phyloP scores from a whole-genome alignment of 2,113 vertebrate genomes.

The Sturnira hondurensis region DNA sequence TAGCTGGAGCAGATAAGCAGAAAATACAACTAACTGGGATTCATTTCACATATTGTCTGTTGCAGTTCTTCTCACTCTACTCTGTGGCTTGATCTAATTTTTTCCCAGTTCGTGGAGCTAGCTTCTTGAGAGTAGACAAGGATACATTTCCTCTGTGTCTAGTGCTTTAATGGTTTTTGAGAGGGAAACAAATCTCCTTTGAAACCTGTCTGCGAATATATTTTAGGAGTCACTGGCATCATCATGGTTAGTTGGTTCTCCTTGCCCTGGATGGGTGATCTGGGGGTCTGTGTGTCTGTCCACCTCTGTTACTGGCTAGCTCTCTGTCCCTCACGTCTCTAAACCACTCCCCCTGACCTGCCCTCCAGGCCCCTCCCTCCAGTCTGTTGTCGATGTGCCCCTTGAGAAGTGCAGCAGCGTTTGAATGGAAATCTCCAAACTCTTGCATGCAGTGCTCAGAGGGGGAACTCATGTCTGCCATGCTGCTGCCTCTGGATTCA shows the following conservation, averaged over 20 bases:
- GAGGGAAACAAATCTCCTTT: conserved; percentile 7
- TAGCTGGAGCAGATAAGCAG: conserved; percentile 69
- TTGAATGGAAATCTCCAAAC: neutral
- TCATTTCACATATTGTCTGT: conserved; percentile 73
- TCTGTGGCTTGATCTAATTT: conserved; percentile 77
- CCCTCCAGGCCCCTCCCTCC: neutral
- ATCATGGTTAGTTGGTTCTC: neutral
- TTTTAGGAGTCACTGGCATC: neutral
- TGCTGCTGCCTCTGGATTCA: neutral
- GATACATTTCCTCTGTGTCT: conserved; percentile 46
- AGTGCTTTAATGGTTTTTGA: neutral
- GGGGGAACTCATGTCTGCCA: neutral
- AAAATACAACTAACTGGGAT: conserved; percentile 65
- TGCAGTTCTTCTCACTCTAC: conserved; percentile 73
- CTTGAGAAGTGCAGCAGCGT: neutral
- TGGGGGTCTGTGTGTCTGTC: neutral
- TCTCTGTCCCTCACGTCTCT: neutral
- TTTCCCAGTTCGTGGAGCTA: conserved; percentile 72
- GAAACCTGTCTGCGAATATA: neutral
- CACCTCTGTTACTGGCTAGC: neutral
- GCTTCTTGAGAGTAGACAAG: conserved; percentile 68
- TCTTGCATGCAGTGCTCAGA: neutral
- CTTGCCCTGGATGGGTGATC: neutral
- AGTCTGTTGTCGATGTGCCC: neutral
- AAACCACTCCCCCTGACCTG: neutral